Evolutionary conservation across 1,140 invertebrate species (phyloP).

Genomic region (Saccostrea glomerata): DNA sequence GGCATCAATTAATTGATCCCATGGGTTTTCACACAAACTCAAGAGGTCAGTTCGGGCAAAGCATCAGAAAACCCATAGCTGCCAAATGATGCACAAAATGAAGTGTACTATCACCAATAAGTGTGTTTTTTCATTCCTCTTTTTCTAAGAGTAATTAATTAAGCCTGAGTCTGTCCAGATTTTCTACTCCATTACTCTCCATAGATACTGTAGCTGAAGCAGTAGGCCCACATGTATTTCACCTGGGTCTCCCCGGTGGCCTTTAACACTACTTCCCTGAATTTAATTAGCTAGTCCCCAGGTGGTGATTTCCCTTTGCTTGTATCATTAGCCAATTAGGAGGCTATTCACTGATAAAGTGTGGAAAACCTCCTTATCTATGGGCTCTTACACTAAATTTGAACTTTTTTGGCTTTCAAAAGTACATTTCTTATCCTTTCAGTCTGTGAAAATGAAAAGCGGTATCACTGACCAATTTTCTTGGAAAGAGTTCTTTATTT

Average conservation of each 20-base stretch:
- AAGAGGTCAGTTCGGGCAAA: background rate
- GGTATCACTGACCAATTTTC: too few relatives aligned
- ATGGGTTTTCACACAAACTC: background rate
- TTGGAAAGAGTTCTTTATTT: too few relatives aligned
- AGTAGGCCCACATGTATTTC: background rate
- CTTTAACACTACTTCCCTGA: constrained; percentile 4
- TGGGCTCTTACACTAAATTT: too few relatives aligned
- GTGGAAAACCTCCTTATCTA: too few relatives aligned
- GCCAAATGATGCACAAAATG: background rate
- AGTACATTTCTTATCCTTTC: too few relatives aligned
- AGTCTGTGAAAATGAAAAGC: too few relatives aligned
- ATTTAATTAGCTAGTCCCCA: constrained; percentile 31
- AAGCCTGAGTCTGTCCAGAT: background rate
- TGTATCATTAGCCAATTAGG: constrained; percentile 8
- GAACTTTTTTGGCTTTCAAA: too few relatives aligned
- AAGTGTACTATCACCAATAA: background rate
- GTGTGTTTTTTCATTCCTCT: background rate
- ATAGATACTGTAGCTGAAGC: background rate
- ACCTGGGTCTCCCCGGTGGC: background rate
- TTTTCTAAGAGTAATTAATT: constrained; percentile 16
- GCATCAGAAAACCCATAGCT: background rate
- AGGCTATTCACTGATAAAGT: background rate
- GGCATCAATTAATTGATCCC: constrained; percentile 31
- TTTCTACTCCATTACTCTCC: background rate
- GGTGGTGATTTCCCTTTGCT: background rate